Base-by-base conservation (phyloP, 2,888 invertebrate genomes). In the Noctua pronuba region DNA sequence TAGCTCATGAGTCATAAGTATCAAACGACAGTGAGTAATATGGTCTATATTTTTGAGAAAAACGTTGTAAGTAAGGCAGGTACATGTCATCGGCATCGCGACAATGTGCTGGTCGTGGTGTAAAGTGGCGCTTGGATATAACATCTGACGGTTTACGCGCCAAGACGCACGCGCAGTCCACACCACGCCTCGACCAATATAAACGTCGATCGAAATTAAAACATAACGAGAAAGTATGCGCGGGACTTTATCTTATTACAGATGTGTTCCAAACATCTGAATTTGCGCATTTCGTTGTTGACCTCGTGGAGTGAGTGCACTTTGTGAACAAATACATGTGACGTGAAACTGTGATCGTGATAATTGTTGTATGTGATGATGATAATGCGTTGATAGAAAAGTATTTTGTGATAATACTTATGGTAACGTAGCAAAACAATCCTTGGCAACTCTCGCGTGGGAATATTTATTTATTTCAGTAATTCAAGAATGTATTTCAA, bases 181-280 rank as follows among this genome's bases (percentile, higher is more conserved):
- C 92, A 89, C 90, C 91, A 91, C 94, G 94, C 94, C 89, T 90
- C 94, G 93, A 90, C 94, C 93, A 93, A 94, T 94, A 94, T 94
- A 94, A 95, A 94, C 95, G 96, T 95, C 93, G 93, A 94, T 94
- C 90, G 91, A 94, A 93, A 92, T 93, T 93, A 92, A 94, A 94
- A 92, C 92, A 92, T 91, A 93, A 90, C 91, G 90, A 90, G 91
- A 93, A 94, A 94, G 91, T 94, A 90, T 92, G 91, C 86, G 90
- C 86, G 87, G 80, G 90, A 90, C 85, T 89, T 90, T 86, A 84
- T 88, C 87, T 89, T 86, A 87, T 85, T 84, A 82, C 82, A 86
- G 75, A 86, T 80, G 81, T 83, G 80, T 67, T 81, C 69, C 65
- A 68, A 79, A 68, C 79, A 66, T 82, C 82, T 81, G 77, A 82